Conservation (phyloP, 2,797 vertebrate genomes). For the Spatula versicolor region DNA sequence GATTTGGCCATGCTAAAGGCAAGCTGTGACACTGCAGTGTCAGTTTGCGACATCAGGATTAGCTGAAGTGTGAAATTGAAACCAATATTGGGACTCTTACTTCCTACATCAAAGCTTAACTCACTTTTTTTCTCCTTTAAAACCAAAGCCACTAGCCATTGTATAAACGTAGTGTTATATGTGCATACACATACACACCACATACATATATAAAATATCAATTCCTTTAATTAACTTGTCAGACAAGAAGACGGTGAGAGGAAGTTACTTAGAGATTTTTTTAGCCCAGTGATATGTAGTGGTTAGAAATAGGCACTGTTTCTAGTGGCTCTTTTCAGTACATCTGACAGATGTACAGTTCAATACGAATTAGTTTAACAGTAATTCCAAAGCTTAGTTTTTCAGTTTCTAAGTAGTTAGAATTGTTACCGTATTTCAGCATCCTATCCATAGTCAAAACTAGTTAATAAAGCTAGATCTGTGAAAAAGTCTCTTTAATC, state of each 20-base stretch:
- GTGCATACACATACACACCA: neutral
- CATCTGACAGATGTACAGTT: neutral
- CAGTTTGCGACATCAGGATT: rapidly evolving
- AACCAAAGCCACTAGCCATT: neutral
- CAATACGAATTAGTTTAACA: neutral
- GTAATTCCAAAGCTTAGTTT: neutral
- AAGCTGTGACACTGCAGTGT: neutral
- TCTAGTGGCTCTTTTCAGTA: neutral
- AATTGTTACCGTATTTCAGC: neutral
- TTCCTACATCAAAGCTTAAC: neutral
- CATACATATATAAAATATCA: neutral
- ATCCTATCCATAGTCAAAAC: neutral
- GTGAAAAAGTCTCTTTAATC: neutral
- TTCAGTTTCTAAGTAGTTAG: neutral
- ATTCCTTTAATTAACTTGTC: neutral
- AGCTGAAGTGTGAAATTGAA: neutral
- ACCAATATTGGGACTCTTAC: rapidly evolving
- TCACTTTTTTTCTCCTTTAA: neutral
- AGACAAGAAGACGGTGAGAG: neutral
- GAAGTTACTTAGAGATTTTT: neutral
- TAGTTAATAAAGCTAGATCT: neutral
- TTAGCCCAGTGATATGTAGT: neutral
- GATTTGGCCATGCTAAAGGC: neutral
- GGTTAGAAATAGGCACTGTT: neutral
- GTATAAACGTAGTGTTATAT: neutral